Evolutionary conservation across 2,888 invertebrate genomes (phyloP).

Genomic region (Lithophane semibrunnea): DNA sequence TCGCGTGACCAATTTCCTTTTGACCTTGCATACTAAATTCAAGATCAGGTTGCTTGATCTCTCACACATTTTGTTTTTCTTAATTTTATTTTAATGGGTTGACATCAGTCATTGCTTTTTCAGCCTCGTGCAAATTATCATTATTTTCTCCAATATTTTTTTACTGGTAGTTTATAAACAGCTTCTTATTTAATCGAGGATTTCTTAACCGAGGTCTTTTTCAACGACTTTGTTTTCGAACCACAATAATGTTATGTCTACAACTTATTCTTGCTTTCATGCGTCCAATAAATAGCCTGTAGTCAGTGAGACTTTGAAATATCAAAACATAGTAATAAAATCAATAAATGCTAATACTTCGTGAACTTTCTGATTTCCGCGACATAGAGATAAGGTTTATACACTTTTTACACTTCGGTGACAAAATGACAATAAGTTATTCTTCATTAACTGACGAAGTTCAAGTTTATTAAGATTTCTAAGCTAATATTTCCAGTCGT

Average conservation of each 20-base stretch:
- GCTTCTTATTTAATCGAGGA: constrained; percentile 23
- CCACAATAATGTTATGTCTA: constrained; percentile 52
- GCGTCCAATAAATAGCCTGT: constrained; percentile 17
- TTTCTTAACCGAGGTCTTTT: constrained; percentile 34
- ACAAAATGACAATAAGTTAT: background rate
- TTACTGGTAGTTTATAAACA: constrained; percentile 21
- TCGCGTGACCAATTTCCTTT: constrained; percentile 81
- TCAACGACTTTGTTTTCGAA: constrained; percentile 23
- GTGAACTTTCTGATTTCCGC: background rate
- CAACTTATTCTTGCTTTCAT: constrained; percentile 30
- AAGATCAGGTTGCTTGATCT: constrained; percentile 77
- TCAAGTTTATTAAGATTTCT: background rate
- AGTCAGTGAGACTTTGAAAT: background rate
- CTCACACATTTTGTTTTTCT: constrained; percentile 71
- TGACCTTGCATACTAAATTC: constrained; percentile 82
- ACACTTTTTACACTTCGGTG: background rate
- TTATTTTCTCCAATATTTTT: constrained; percentile 21
- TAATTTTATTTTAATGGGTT: constrained; percentile 49
- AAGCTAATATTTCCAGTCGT: background rate
- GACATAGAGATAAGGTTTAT: background rate
- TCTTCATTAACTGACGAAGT: background rate
- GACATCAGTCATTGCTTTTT: constrained; percentile 42
- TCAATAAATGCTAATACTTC: background rate
- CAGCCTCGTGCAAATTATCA: constrained; percentile 16
- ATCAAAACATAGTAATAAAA: constrained; percentile 18